A percentile compares a stretch with the other conserved stretches of the same genome.
Evolutionary conservation across 1,140 invertebrate genomes (phyloP).

Genomic region (Aphis craccivora): DNA sequence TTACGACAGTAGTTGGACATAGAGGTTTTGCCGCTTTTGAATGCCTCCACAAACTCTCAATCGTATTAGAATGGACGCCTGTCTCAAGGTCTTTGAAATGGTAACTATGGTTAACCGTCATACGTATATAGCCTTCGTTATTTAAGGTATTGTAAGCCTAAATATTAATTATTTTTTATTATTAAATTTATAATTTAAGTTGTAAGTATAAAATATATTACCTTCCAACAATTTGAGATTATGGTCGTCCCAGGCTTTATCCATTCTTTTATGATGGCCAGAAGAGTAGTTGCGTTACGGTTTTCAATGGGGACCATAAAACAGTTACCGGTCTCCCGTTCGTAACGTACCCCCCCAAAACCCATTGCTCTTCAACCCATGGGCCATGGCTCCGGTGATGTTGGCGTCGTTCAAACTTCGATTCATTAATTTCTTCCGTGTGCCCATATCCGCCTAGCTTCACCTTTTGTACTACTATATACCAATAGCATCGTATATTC

Average conservation of each 20-base stretch:
- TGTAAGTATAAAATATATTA: neutral
- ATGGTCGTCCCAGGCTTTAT: too few relatives aligned
- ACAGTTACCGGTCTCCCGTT: neutral
- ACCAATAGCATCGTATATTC: neutral
- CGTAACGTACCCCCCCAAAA: too few relatives aligned
- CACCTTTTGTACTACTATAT: neutral
- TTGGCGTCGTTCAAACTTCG: too few relatives aligned
- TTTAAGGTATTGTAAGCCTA: neutral
- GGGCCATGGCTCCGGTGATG: too few relatives aligned
- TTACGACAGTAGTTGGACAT: too few relatives aligned
- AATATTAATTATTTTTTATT: neutral
- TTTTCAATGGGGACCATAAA: neutral
- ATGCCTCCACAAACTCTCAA: too few relatives aligned
- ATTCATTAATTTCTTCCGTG: too few relatives aligned
- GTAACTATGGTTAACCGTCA: constrained; percentile 60
- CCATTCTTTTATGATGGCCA: too few relatives aligned
- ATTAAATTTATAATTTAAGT: neutral
- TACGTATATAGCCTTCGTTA: constrained; percentile 60
- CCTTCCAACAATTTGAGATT: too few relatives aligned
- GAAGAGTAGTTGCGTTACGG: neutral
- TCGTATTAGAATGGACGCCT: too few relatives aligned
- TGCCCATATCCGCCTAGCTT: neutral
- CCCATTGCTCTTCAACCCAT: too few relatives aligned
- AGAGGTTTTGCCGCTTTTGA: too few relatives aligned
- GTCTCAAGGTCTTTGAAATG: constrained; percentile 58